These are phyloP conservation scores for Macquaria ambigua DNA, from an alignment of 2,113 vertebrate genomes.

Conservation along the genomic window DNA sequence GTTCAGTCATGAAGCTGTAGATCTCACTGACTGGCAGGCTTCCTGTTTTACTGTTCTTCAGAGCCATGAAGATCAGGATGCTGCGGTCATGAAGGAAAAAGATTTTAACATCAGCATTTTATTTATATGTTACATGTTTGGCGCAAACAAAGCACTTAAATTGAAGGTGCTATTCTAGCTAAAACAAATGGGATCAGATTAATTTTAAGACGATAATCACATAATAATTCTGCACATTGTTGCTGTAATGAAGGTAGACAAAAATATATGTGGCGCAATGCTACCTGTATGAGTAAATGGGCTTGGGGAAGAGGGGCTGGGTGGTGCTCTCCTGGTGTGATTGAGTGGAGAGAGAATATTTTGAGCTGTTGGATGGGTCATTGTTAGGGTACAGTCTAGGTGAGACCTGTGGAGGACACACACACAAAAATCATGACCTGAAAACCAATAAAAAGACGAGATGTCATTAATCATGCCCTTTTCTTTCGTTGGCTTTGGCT, in stretches of 20 bases:
- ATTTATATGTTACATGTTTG: background rate
- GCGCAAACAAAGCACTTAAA: background rate
- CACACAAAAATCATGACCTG: background rate
- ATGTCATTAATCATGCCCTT: background rate
- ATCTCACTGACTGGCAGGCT: conserved; percentile 99
- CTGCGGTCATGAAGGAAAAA: conserved; percentile 79
- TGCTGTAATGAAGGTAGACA: background rate
- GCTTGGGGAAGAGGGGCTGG: conserved; percentile 92
- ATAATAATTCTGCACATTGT: background rate
- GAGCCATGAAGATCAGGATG: conserved; percentile 99
- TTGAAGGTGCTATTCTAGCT: background rate
- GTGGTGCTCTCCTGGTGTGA: conserved; percentile 81
- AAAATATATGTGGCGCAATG: background rate
- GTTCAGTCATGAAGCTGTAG: conserved; percentile 99
- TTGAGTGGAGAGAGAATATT: conserved; percentile 88
- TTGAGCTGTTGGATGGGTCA: conserved; percentile 83
- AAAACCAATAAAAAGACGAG: background rate
- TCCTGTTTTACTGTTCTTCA: conserved; percentile 97
- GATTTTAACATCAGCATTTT: background rate
- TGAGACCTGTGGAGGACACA: conserved; percentile 83
- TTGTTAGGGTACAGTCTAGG: conserved; percentile 84
- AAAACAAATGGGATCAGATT: background rate
- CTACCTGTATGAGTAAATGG: conserved; percentile 99
- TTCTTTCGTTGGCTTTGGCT: background rate
- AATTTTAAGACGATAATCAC: background rate